A percentile compares a stretch with the other conserved stretches of the same genome.
Evolutionary conservation across 2,113 vertebrate species (phyloP).

Genomic region (Erythrolamprus reginae): DNA sequence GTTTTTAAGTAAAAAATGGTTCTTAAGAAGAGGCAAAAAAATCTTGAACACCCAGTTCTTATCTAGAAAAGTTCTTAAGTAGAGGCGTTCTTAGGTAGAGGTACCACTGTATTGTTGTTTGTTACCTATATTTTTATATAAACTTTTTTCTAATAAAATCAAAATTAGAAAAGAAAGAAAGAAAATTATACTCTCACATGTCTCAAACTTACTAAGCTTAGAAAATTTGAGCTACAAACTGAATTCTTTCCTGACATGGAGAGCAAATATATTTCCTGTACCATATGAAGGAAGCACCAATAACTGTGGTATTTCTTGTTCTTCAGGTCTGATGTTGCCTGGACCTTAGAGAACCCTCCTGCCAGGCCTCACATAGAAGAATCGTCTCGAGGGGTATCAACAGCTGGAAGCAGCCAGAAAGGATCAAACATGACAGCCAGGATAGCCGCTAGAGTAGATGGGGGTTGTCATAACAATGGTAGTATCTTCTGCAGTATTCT

Average conservation of each 20-base stretch:
- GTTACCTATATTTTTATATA: too few species aligned
- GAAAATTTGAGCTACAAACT: neutral
- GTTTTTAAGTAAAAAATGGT: too few species aligned
- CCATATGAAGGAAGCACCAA: too few species aligned
- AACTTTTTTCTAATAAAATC: too few species aligned
- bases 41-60: too few species aligned
- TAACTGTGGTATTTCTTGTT: neutral
- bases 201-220: neutral
- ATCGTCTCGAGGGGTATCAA: conserved; percentile 57
- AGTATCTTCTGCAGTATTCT: conserved; percentile 84
- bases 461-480: conserved; percentile 76
- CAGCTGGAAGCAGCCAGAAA: conserved; percentile 61
- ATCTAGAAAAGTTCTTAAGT: too few species aligned
- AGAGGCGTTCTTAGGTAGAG: too few species aligned
- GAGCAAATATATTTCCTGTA: neutral
- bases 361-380: conserved; percentile 73
- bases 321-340: conserved; percentile 61
- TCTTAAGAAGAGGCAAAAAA: too few species aligned
- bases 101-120: too few species aligned
- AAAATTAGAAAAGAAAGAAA: too few species aligned
- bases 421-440: conserved; percentile 75
- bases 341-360: conserved; percentile 77
- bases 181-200: neutral
- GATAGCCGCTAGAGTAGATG: conserved; percentile 79
- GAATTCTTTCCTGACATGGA: neutral